Base-by-base conservation (phyloP, 2,113 vertebrate genomes). In the Tiliqua scincoides region DNA sequence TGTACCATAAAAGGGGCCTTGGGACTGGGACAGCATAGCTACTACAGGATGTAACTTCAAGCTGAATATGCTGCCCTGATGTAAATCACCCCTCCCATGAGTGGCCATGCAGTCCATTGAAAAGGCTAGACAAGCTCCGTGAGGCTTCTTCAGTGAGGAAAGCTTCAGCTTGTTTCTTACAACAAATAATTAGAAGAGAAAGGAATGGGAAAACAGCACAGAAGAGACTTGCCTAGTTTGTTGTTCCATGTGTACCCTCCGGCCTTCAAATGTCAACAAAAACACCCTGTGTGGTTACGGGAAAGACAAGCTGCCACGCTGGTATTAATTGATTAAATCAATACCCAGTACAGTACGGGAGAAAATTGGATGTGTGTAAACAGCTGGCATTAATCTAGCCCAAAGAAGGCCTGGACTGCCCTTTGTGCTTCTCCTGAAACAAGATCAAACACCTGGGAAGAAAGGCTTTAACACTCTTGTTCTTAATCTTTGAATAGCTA, bases 261-360 rank as follows among this genome's bases (percentile, higher is more conserved):
- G 85, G 18, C 6, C 23, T 90, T 84, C 84, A 92, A 95, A 92
- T 85, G 85, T 89, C 94, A 90, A 73, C 91, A 91, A 43, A 86
- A 84, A 32, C 80, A 87, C 70, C 73, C 0, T 0, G 0, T 65
- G 88, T 85, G 79, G n/a, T 83, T 90, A 82, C 83, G 76, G 91
- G n/a, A 87, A 63, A 91, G 91, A 73, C 87, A 91, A 61, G 43
- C 5, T 70, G 37, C 71, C 70, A 75, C 5, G n/a, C 68, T 72
- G 84, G 82, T 79, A 71, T 83, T 90, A 91, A 93, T 91, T 93
- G 87, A 90, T 68, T 67, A 86, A 94, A 94, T 94, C 93, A 88
- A 94, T 94, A 91, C 21, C 81, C 83, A 86, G 85, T 87, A 73
- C 85, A 87, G 37, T 86, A 87, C 72, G 75, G 1, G 0, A 83